Base-by-base conservation (phyloP, 2,797 vertebrate species). In the Catostomus latipinnis region DNA sequence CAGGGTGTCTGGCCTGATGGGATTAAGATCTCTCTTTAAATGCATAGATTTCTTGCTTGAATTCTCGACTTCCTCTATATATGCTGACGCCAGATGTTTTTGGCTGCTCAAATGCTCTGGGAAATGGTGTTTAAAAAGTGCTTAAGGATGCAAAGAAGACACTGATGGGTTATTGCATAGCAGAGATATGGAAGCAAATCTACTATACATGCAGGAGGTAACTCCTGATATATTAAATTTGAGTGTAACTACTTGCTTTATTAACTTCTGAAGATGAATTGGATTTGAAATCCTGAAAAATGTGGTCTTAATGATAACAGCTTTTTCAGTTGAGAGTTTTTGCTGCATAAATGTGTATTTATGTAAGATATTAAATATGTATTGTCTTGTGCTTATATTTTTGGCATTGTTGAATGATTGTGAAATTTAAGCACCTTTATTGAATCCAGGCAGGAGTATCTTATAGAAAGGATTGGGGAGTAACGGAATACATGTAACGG, bases 1-100 rank as follows among this genome's bases (percentile, higher is more conserved):
- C 58, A 54, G 54, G 63, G 70, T 56, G 6, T 69, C 18, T 61
- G 60, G 62, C 18, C 61, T 78, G 78, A 81, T 71, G 76, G 65
- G 63, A 78, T 76, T 80, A 76, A 85, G 57, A 79, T 76, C 57
- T 79, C 66, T 81, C 76, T 81, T 81, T 71, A 65, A 75, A 79
- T 71, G 72, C 67, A 80, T 52, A 76, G 45, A 82, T 79, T 76
- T 83, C 63, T 50, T 66, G 63, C 78, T 62, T 74, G 72, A 78
- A 57, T 79, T 86, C 66, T 65, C 10, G 34, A 76, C 53, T 68
- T 81, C 67, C 66, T 68, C 18, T 54, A 68, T 72, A 77, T 70
- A 57, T 69, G 76, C 76, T 84, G 82, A 86, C 74, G 72, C 16
- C 54, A 69, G 53, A 52, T 80, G 69, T 71, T 82, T 82, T 56